Percentiles rank a stretch among this genome's conserved stretches.
phyloP scores from a whole-genome alignment of 2,113 vertebrate genomes.

The Hyaena hyaena region DNA sequence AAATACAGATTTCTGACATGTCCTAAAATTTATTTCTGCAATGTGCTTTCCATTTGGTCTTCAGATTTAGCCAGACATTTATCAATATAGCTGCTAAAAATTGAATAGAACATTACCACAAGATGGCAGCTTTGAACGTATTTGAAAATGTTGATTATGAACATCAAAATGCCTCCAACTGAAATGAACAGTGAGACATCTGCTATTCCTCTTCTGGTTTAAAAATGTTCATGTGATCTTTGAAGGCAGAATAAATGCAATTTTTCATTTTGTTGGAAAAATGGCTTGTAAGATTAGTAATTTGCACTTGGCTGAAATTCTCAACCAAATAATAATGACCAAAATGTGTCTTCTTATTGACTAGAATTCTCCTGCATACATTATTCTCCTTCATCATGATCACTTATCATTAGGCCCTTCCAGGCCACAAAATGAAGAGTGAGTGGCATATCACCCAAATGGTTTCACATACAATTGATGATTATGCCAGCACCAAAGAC shows the following conservation, averaged over 20 bases:
- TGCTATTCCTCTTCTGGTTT: slow-evolving; percentile 31
- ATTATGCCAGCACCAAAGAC: neutral
- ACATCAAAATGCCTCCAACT: slow-evolving; percentile 37
- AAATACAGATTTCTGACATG: neutral
- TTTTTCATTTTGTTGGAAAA: slow-evolving; percentile 3
- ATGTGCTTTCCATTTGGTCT: fast-evolving
- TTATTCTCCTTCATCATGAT: neutral
- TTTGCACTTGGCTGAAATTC: neutral
- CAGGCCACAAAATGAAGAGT: slow-evolving; percentile 39
- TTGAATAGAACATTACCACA: slow-evolving; percentile 51
- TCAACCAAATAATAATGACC: neutral
- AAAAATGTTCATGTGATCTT: neutral
- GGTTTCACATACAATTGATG: neutral
- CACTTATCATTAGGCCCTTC: neutral
- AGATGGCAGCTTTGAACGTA: slow-evolving; percentile 44
- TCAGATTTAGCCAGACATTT: neutral
- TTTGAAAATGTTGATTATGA: neutral
- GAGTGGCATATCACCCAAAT: neutral
- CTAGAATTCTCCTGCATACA: neutral
- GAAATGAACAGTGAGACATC: slow-evolving; percentile 64
- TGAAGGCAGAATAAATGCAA: slow-evolving; percentile 24
- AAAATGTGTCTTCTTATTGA: neutral
- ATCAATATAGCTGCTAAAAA: neutral
- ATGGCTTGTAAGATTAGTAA: neutral
- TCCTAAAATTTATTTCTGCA: neutral